Evolutionary conservation across 2,797 vertebrate genomes (phyloP), one percentile per base, ranked within the genome.

Genomic region (Sebastes hopkinsi): DNA sequence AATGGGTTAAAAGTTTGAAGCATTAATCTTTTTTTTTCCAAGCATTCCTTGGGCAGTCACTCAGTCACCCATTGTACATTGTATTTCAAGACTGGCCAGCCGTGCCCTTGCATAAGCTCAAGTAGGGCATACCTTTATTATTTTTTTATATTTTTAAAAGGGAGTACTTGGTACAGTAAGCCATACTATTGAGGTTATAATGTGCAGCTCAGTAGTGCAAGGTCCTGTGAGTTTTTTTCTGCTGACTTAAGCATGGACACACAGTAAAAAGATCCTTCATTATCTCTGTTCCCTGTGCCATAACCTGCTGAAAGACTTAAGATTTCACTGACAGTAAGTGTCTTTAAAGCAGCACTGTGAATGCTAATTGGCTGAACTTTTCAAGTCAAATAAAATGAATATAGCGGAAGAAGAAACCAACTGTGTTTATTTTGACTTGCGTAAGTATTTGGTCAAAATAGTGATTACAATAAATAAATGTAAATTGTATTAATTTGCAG

Each of bases 1-100:
- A 88, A 81, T 73, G 69, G 81, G 62, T 74, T 79, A 77, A 79
- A 52, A 64, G 69, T 87, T 82, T 87, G 69, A 70, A 81, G 72
- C 70, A 80, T 75, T 75, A 81, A 84, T 87, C 90, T 81, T 81
- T 77, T 76, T 78, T 58, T 23, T 55, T 23, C 22, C 50, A 62
- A 78, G 60, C 62, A 55, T 87, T 79, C 70, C 83, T 71, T 79
- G 66, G 69, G 77, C 60, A 82, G 62, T 80, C 72, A 77, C 75
- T 75, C 75, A 67, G 42, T 83, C 89, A 88, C 72, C 72, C 60
- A 72, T 29, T 84, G 69, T 69, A 71, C 68, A 80, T 60, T 81
- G 60, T 66, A 77, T 82, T 79, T 75, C 56, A 81, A 52, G 65
- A 80, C 32, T 29, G 32, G 64, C 38, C 36, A 75, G 27, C 12